These are phyloP conservation scores for Rutpela maculata DNA, from an alignment of 2,888 invertebrate species.

Conservation along the genomic window DNA sequence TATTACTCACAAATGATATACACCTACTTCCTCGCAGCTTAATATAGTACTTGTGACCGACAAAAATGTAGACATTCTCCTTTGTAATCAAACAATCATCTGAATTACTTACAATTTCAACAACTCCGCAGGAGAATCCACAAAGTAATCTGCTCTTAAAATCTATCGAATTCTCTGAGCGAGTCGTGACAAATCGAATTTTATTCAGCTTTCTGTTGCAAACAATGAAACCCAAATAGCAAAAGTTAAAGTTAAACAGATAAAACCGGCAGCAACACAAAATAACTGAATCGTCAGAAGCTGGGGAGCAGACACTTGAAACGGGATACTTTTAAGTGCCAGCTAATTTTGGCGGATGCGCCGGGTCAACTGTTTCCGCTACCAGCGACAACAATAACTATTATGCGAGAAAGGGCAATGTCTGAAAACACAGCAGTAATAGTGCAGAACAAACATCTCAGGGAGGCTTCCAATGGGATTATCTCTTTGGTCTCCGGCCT, in stretches of 20 bases:
- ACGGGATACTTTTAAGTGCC: constrained; percentile 36
- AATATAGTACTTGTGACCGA: neutral
- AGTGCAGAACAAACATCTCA: constrained; percentile 47
- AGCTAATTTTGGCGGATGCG: constrained; percentile 52
- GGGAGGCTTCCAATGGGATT: constrained; percentile 36
- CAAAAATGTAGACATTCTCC: neutral
- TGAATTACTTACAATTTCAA: constrained; percentile 7
- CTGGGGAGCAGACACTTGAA: constrained; percentile 14
- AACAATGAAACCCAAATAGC: constrained; percentile 3
- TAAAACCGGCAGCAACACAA: constrained; percentile 6
- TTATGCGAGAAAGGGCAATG: constrained; percentile 48
- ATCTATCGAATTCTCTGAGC: neutral
- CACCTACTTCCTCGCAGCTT: neutral
- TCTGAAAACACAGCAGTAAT: constrained; percentile 50
- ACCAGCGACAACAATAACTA: constrained; percentile 41
- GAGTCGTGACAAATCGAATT: constrained; percentile 7
- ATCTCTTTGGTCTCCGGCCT: constrained; percentile 45
- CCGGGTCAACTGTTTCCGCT: constrained; percentile 46
- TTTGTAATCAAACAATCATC: constrained; percentile 7
- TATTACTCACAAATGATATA: neutral
- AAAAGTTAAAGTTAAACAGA: constrained; percentile 7
- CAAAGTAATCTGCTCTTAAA: constrained; percentile 1
- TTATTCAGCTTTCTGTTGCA: constrained; percentile 7
- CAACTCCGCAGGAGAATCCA: neutral
- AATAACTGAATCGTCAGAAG: neutral